Conservation (phyloP, 2,888 invertebrate genomes). For the Lordiphosa fenestrarum region DNA sequence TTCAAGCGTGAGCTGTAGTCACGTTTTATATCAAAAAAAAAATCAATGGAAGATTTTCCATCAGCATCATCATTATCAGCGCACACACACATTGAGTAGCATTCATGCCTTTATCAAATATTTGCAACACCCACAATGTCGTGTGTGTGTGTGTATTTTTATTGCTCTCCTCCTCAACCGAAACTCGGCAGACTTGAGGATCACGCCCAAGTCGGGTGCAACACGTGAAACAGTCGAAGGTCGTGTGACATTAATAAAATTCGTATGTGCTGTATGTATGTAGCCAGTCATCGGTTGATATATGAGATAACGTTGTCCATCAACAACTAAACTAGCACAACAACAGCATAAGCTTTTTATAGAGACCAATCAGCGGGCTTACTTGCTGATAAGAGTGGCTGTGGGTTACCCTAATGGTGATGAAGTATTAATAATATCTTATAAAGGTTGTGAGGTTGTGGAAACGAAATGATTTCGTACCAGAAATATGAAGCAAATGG, state of each 20-base stretch:
- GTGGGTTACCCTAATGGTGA: slow-evolving; percentile 17
- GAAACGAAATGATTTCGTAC: too few relatives aligned
- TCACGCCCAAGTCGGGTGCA: slow-evolving; percentile 59
- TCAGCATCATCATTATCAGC: slow-evolving; percentile 24
- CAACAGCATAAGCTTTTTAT: slow-evolving; percentile 57
- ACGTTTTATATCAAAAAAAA: slow-evolving; percentile 42
- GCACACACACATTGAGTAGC: slow-evolving; percentile 1
- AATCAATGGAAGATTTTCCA: slow-evolving; percentile 55
- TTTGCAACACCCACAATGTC: slow-evolving; percentile 23
- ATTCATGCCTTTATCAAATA: slow-evolving; percentile 30
- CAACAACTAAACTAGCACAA: slow-evolving; percentile 50
- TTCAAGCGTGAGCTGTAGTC: slow-evolving; percentile 43
- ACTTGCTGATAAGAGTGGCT: slow-evolving; percentile 51
- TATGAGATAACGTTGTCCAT: slow-evolving; percentile 43
- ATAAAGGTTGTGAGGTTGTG: too few relatives aligned
- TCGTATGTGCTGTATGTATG: slow-evolving; percentile 5
- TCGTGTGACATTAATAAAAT: slow-evolving; percentile 68
- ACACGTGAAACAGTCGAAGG: slow-evolving; percentile 63
- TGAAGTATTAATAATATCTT: slow-evolving; percentile 3
- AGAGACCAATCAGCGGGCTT: slow-evolving; percentile 56
- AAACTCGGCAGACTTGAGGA: slow-evolving; percentile 36
- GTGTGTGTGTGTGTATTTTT: not conserved
- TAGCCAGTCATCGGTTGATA: slow-evolving; percentile 35
- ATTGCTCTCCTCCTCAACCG: not conserved
- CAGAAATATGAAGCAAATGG: too few relatives aligned